phyloP scores from a whole-genome alignment of 1,140 invertebrate species.

The Drosophila malerkotliana region DNA sequence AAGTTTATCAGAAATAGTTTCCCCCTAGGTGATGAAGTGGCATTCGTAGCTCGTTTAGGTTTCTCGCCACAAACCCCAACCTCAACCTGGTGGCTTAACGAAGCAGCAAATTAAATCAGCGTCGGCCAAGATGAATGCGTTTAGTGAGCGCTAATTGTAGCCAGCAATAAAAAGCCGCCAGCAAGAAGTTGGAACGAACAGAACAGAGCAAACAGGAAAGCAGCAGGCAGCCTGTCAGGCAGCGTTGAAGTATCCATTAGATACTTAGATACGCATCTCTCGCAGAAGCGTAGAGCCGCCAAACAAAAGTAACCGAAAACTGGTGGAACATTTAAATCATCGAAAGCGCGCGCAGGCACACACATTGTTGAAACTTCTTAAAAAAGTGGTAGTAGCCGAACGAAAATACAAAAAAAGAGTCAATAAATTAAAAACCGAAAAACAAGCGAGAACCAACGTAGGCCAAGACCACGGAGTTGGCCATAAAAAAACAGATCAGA shows the following conservation, averaged over 20 bases:
- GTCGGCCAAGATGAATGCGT: slow-evolving; percentile 47
- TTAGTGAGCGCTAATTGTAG: slow-evolving; percentile 63
- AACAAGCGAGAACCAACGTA: slow-evolving; percentile 38
- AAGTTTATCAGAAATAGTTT: not conserved
- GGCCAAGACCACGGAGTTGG: slow-evolving; percentile 45
- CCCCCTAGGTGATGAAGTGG: not conserved
- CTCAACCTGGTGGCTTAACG: slow-evolving; percentile 16
- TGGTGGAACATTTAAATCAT: slow-evolving; percentile 75
- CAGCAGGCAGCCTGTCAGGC: slow-evolving; percentile 32
- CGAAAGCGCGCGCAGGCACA: slow-evolving; percentile 3
- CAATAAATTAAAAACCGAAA: slow-evolving; percentile 62
- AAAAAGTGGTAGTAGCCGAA: slow-evolving; percentile 28
- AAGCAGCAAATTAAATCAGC: slow-evolving; percentile 44
- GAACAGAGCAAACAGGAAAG: slow-evolving; percentile 46
- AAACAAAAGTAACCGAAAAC: slow-evolving; percentile 54
- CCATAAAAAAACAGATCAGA: slow-evolving; percentile 41
- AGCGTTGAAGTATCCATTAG: slow-evolving; percentile 77
- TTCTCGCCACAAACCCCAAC: slow-evolving; percentile 8
- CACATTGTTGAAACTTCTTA: slow-evolving; percentile 14
- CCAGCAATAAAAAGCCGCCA: slow-evolving; percentile 53
- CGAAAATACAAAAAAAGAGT: slow-evolving; percentile 36
- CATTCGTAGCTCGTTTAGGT: not conserved
- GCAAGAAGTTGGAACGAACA: slow-evolving; percentile 4
- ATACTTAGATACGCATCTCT: slow-evolving; percentile 77
- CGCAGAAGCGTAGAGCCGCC: slow-evolving; percentile 34